These are phyloP conservation scores for Atlantisia rogersi DNA, from an alignment of 2,113 vertebrate genomes.

Conservation along the genomic window DNA sequence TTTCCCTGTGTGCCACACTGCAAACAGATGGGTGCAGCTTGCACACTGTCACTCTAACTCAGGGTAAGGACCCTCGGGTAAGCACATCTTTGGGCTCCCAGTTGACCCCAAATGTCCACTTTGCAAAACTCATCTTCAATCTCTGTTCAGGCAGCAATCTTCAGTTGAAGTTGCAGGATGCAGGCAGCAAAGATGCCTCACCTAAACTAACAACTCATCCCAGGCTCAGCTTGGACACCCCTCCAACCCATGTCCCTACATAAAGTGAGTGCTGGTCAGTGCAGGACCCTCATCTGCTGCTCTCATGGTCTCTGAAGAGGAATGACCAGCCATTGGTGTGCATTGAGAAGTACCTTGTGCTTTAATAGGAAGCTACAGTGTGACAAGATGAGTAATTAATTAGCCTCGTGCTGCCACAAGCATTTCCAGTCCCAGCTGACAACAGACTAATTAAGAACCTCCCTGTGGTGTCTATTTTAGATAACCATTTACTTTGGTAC, in stretches of 20 bases:
- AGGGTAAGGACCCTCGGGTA: not conserved
- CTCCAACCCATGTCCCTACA: not conserved
- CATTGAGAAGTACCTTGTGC: slow-evolving; percentile 11
- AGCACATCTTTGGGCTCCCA: not conserved
- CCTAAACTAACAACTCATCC: not conserved
- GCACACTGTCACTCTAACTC: not conserved
- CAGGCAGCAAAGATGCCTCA: not conserved
- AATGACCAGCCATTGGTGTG: not conserved
- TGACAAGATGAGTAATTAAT: slow-evolving; percentile 73
- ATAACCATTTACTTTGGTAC: slow-evolving; percentile 63
- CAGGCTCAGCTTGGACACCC: not conserved
- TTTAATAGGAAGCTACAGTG: slow-evolving; percentile 44
- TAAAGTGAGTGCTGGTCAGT: not conserved
- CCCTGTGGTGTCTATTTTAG: slow-evolving; percentile 64
- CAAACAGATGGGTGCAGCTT: not conserved
- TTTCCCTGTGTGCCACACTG: rapidly evolving
- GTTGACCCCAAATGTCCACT: not conserved
- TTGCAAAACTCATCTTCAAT: not conserved
- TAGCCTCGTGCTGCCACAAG: slow-evolving; percentile 55
- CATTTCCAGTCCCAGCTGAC: slow-evolving; percentile 59
- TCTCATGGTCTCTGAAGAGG: not conserved
- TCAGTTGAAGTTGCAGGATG: not conserved
- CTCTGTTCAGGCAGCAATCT: not conserved
- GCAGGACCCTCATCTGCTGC: not conserved
- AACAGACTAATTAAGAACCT: slow-evolving; percentile 74